phyloP scores from a whole-genome alignment of 2,888 invertebrate genomes.

The Magallana nippona region DNA sequence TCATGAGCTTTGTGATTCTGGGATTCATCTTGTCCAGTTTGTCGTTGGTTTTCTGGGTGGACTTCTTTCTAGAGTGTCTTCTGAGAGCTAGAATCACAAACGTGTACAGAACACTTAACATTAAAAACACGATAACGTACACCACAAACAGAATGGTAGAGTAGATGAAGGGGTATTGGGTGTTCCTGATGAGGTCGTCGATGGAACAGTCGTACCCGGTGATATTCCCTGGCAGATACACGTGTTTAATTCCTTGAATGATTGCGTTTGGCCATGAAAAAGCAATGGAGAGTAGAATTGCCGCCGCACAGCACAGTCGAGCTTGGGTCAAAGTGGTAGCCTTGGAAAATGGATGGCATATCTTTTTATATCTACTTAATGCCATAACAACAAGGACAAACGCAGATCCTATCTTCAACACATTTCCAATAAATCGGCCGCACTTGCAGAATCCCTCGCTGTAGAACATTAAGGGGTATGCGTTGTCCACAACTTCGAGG shows the following conservation, averaged over 20 bases:
- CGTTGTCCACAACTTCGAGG: constrained; percentile 65
- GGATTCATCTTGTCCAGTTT: constrained; percentile 40
- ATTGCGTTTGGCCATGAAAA: constrained; percentile 56
- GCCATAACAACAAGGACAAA: constrained; percentile 68
- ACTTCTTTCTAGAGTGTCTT: constrained; percentile 43
- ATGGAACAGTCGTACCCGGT: constrained; percentile 68
- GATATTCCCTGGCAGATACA: constrained; percentile 52
- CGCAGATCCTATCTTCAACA: constrained; percentile 65
- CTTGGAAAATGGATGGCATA: constrained; percentile 66
- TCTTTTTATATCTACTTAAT: constrained; percentile 66
- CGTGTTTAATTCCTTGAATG: constrained; percentile 45
- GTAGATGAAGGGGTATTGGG: constrained; percentile 50
- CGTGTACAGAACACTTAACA: constrained; percentile 45
- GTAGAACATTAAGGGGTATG: constrained; percentile 66
- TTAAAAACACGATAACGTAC: constrained; percentile 44
- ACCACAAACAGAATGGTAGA: constrained; percentile 45
- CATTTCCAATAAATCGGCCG: constrained; percentile 61
- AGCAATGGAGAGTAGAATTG: constrained; percentile 60
- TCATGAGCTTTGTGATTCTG: constrained; percentile 51
- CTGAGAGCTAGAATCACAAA: constrained; percentile 39
- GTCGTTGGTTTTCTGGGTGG: constrained; percentile 18
- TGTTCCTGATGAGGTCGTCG: constrained; percentile 46
- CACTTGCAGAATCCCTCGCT: constrained; percentile 63
- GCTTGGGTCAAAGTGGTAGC: constrained; percentile 61
- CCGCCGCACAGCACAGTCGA: constrained; percentile 57